These are phyloP conservation scores for Lapara coniferarum DNA, from an alignment of 2,888 invertebrate genomes.

Conservation along the genomic window DNA sequence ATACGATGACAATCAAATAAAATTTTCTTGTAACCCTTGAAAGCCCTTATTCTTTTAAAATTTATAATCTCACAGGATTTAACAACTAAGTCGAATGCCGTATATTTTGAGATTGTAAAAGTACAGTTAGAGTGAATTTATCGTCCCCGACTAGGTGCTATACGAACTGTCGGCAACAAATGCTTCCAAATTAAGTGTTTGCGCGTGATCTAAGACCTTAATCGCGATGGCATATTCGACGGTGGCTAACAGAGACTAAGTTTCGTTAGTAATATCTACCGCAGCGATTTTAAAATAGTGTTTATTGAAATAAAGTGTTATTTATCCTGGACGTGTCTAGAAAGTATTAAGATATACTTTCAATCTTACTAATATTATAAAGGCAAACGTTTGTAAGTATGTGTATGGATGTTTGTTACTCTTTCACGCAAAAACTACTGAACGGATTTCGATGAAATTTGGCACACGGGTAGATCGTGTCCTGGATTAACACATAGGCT, in stretches of 20 bases:
- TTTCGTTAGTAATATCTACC: background rate
- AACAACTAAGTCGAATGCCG: background rate
- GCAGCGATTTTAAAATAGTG: background rate
- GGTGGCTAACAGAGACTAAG: background rate
- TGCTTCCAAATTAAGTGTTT: constrained; percentile 37
- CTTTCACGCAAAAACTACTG: no score
- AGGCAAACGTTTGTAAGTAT: no score
- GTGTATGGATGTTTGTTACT: no score
- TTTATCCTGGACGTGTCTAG: no score
- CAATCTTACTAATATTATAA: no score
- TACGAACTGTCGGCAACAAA: constrained; percentile 21
- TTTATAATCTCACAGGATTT: background rate
- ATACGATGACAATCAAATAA: no score
- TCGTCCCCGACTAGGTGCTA: background rate
- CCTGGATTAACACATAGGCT: no score
- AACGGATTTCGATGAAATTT: no score
- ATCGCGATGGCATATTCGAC: constrained; percentile 17
- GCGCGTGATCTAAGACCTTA: constrained; percentile 39
- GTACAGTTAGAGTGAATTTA: constrained; percentile 19
- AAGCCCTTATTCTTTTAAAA: background rate
- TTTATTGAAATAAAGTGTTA: background rate
- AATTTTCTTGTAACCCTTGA: no score
- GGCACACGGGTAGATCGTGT: no score
- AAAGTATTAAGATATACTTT: no score
- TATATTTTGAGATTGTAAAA: constrained; percentile 21